phyloP scores from a whole-genome alignment of 2,888 invertebrate genomes.

The Drosophila algonquin region DNA sequence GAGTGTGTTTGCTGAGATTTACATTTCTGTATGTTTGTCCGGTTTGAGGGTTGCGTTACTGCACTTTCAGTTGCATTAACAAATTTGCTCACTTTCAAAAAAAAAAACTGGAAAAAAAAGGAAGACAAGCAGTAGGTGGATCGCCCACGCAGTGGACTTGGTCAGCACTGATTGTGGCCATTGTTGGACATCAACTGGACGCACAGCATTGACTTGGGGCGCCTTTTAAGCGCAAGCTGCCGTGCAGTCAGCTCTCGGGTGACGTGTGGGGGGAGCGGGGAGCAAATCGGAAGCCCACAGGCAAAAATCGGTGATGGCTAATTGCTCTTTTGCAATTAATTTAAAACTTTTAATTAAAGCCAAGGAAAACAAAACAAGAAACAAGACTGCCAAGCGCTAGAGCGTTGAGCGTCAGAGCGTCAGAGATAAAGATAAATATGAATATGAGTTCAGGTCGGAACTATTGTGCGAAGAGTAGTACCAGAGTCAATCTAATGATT shows the following conservation, averaged over 20 bases:
- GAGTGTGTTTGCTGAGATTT: slow-evolving; percentile 16
- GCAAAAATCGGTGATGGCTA: slow-evolving; percentile 29
- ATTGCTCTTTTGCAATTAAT: slow-evolving; percentile 59
- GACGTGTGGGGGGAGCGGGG: neutral
- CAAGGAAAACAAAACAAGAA: slow-evolving; percentile 42
- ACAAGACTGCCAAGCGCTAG: neutral
- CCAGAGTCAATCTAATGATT: slow-evolving; percentile 53
- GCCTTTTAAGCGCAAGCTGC: slow-evolving; percentile 49
- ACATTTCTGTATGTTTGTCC: slow-evolving; percentile 22
- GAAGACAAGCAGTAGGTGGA: slow-evolving; percentile 16
- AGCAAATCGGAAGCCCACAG: slow-evolving; percentile 40
- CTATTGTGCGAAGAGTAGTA: slow-evolving; percentile 6
- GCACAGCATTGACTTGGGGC: slow-evolving; percentile 51
- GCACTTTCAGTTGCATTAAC: slow-evolving; percentile 35
- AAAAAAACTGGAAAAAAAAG: slow-evolving; percentile 7
- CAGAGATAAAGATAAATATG: slow-evolving; percentile 19
- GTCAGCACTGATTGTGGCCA: slow-evolving; percentile 10
- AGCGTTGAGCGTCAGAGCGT: neutral
- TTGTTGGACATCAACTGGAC: slow-evolving; percentile 56
- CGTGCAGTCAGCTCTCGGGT: neutral
- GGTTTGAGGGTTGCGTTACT: slow-evolving; percentile 39
- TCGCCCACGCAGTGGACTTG: slow-evolving; percentile 29
- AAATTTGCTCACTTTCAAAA: slow-evolving; percentile 35
- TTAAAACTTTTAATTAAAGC: slow-evolving; percentile 64
- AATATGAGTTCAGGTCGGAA: slow-evolving; percentile 45